Base-by-base conservation (phyloP, 1,140 invertebrate species). In the Drosophila azteca region DNA sequence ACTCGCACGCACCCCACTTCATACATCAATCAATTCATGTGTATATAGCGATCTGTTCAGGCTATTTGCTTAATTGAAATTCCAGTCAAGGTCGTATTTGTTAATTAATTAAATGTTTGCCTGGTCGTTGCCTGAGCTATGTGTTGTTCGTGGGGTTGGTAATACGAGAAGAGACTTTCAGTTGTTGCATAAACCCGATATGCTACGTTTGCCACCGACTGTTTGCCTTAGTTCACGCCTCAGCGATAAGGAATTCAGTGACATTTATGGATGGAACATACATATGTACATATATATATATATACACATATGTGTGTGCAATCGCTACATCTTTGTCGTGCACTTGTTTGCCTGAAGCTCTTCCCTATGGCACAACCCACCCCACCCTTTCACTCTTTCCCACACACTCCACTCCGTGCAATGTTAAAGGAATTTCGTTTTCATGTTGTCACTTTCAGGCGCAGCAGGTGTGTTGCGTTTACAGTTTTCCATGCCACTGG, bases 391-490 rank as follows among this genome's bases (percentile, higher is more conserved):
- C 11, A n/a, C 26, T 22, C 7, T 13, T 35, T 20, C 1, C 9
- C 13, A n/a, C 4, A 13, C 24, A 5, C 24, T 31, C 9, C 31
- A n/a, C 15, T 39, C 1, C 46, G 54, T 43, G 6, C 15, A 35
- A 67, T 43, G 45, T 9, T 11, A 46, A 46, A 11, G 39, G 11
- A 39, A 64, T 65, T 83, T 83, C 67, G 43, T 43, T 84, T 84
- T 84, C 64, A 49, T 85, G 68, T 43, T 68, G 59, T 76, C 71
- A 55, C 80, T 83, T 76, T 82, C 61, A 41, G 43, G 26, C 41
- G 65, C 59, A 85, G 72, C 81, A 83, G 80, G 77, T 83, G 80
- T 70, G 76, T 70, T 79, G 66, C 80, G 43, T 35, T 44, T 55
- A 50, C 24, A 43, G 24, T 43, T 51, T 85, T 85, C 81, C 80